These are phyloP conservation scores for Myopa testacea DNA, from an alignment of 2,888 invertebrate species.

Conservation along the genomic window DNA sequence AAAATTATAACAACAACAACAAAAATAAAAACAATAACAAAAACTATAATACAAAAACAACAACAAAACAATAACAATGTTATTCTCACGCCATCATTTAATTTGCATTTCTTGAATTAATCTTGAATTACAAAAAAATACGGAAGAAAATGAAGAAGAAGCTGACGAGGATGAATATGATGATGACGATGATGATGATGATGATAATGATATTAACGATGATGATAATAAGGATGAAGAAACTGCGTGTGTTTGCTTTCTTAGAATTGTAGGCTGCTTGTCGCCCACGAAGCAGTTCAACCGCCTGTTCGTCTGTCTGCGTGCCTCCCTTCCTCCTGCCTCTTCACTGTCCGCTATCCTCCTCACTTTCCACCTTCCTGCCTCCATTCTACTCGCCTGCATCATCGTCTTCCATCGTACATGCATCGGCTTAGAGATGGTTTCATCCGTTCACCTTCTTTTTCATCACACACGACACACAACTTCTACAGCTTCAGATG, in stretches of 20 bases:
- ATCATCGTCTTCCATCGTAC: too few relatives aligned
- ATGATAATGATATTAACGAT: too few relatives aligned
- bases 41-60: background rate
- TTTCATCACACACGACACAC: too few relatives aligned
- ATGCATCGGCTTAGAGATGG: too few relatives aligned
- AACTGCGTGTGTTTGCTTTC: conserved; percentile 8
- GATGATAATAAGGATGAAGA: background rate
- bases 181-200: too few relatives aligned
- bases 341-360: background rate
- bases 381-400: too few relatives aligned
- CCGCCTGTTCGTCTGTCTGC: background rate
- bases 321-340: background rate
- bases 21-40: too few relatives aligned
- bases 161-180: too few relatives aligned
- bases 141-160: background rate
- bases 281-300: background rate
- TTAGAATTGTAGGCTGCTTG: background rate
- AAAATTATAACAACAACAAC: background rate
- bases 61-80: background rate
- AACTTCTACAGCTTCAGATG: background rate
- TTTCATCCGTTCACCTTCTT: too few relatives aligned
- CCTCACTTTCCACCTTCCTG: too few relatives aligned
- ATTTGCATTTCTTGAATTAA: conserved; percentile 27
- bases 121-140: conserved; percentile 7
- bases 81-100: conserved; percentile 17